Conservation (phyloP, 2,113 vertebrate species). For the Odocoileus hemionus region DNA sequence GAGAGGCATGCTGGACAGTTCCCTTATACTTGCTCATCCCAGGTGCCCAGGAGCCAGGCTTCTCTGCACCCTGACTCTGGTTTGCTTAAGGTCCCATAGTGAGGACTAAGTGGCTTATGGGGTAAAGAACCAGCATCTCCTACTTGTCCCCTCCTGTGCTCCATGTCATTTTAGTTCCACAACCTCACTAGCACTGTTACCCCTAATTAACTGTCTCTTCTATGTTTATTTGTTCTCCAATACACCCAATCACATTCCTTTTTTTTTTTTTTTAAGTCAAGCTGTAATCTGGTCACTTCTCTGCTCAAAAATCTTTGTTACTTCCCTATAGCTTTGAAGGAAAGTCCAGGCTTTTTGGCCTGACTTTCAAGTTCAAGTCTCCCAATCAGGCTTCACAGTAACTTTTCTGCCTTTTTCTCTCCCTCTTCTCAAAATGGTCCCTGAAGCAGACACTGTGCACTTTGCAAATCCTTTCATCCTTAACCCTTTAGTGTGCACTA, state of each 20-base stretch:
- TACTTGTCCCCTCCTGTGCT: rapidly evolving
- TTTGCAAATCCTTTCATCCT: neutral
- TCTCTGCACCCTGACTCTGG: neutral
- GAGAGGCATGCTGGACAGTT: neutral
- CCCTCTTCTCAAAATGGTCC: neutral
- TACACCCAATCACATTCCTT: neutral
- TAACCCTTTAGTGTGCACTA: rapidly evolving
- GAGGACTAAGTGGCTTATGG: neutral
- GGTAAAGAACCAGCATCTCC: neutral
- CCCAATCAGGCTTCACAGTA: neutral
- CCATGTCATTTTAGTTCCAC: neutral
- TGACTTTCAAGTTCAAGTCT: neutral
- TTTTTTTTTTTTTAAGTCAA: neutral
- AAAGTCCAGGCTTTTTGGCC: neutral
- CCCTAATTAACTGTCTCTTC: neutral
- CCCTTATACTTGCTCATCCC: neutral
- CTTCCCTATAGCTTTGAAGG: neutral
- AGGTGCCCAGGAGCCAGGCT: neutral
- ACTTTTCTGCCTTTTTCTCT: neutral
- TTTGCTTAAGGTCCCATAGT: neutral
- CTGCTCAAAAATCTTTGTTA: neutral
- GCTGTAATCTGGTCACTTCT: neutral
- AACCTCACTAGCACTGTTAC: neutral
- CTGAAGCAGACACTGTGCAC: neutral
- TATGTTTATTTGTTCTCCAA: neutral